phyloP scores from a whole-genome alignment of 2,113 vertebrate species.

The Alexandromys fortis region DNA sequence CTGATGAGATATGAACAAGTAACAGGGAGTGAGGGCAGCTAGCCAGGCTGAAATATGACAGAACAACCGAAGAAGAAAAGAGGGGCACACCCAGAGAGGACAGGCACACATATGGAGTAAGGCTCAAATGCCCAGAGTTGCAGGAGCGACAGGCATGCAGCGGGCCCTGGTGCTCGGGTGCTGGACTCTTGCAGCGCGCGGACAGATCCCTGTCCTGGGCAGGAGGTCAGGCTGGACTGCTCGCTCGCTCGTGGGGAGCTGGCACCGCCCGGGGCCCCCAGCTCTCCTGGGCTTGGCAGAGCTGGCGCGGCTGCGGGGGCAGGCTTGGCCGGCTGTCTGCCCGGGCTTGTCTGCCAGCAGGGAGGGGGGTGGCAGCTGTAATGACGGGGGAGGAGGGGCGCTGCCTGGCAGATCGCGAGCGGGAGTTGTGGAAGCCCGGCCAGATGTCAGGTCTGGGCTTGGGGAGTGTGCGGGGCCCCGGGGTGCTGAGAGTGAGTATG shows the following conservation, averaged over 20 bases:
- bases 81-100: background rate
- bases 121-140: background rate
- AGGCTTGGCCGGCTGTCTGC: slow-evolving; percentile 78
- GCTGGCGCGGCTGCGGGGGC: slow-evolving; percentile 74
- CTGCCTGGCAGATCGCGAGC: slow-evolving; percentile 68
- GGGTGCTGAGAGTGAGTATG: background rate
- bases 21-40: background rate
- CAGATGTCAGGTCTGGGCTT: slow-evolving; percentile 74
- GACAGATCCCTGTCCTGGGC: background rate
- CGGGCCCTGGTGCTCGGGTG: background rate
- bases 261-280: slow-evolving; percentile 53
- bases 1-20: slow-evolving; percentile 13
- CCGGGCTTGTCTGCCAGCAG: slow-evolving; percentile 79
- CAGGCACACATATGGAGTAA: background rate
- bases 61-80: background rate
- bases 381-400: slow-evolving; percentile 69
- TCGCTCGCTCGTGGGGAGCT: slow-evolving; percentile 22
- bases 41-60: background rate
- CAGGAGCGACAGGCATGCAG: background rate
- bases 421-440: slow-evolving; percentile 66
- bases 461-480: background rate
- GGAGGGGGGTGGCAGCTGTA: slow-evolving; percentile 81
- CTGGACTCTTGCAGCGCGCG: background rate
- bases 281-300: slow-evolving; percentile 68
- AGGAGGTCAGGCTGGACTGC: slow-evolving; percentile 39